These are phyloP conservation scores for Orthosia gothica DNA, from an alignment of 2,888 invertebrate genomes.

Conservation along the genomic window DNA sequence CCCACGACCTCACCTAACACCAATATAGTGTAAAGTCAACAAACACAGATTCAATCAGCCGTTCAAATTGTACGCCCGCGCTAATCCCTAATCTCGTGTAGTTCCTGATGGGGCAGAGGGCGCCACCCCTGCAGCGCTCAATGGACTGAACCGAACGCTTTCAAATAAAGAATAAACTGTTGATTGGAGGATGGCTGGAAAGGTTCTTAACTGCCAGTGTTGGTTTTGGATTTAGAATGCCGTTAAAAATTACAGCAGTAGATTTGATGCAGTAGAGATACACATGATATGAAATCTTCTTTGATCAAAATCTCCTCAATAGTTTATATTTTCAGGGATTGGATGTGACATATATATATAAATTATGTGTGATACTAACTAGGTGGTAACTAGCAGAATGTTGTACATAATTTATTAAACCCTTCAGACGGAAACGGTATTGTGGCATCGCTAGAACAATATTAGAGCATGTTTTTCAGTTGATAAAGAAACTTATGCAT, in stretches of 20 bases:
- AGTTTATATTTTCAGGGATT: no score
- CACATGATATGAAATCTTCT: background rate
- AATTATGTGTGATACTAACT: background rate
- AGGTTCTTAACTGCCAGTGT: conserved; percentile 33
- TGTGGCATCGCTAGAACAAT: no score
- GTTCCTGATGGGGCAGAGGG: conserved; percentile 72
- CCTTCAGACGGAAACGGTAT: no score
- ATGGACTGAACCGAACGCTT: conserved; percentile 44
- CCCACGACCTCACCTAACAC: conserved; percentile 40
- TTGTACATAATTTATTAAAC: background rate
- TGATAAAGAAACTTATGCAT: background rate
- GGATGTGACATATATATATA: no score
- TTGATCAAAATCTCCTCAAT: no score
- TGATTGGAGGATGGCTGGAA: conserved; percentile 40
- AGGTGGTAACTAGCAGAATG: background rate
- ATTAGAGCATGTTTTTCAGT: no score
- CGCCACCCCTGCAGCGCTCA: conserved; percentile 59
- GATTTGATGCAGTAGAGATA: background rate
- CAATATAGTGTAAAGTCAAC: conserved; percentile 57
- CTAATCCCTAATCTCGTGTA: conserved; percentile 68
- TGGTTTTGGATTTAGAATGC: conserved; percentile 23
- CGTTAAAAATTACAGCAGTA: conserved; percentile 10
- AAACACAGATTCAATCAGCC: conserved; percentile 65
- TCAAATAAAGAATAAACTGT: conserved; percentile 48
- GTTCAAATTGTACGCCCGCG: conserved; percentile 56